A percentile compares a stretch with the other conserved stretches of the same genome.
Evolutionary conservation across 2,888 invertebrate species (phyloP).

Genomic region (Pyrochroa serraticornis): DNA sequence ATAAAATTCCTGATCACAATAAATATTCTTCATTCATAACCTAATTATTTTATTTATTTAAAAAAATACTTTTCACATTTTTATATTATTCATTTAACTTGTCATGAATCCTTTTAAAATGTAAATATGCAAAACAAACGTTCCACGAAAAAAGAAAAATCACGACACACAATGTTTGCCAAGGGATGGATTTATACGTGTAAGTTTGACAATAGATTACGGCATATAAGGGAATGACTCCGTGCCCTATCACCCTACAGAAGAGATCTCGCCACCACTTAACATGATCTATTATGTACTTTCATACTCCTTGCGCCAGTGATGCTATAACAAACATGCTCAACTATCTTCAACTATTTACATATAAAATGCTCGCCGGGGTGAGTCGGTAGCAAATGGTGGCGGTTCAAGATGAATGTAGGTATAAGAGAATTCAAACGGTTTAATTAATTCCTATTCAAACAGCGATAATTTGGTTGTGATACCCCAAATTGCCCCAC

Average conservation of each 20-base stretch:
- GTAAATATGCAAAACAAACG: slow-evolving; percentile 20
- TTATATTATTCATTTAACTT: not conserved
- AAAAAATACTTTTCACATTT: not conserved
- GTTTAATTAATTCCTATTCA: no score
- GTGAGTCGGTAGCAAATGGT: slow-evolving; percentile 1
- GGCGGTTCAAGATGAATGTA: not conserved
- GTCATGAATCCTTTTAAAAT: slow-evolving; percentile 25
- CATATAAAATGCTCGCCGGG: slow-evolving; percentile 5
- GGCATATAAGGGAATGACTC: slow-evolving; percentile 24
- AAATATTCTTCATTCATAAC: not conserved
- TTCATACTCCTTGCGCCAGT: not conserved
- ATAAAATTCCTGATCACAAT: not conserved
- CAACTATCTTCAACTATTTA: slow-evolving; percentile 9
- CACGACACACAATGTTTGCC: not conserved
- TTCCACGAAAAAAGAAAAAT: slow-evolving; percentile 9
- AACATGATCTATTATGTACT: slow-evolving; percentile 6
- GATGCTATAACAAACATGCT: not conserved
- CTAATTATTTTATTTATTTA: not conserved
- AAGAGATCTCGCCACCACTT: not conserved
- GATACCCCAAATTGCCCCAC: no score
- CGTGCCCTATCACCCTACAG: slow-evolving; percentile 30
- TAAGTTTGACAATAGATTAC: not conserved
- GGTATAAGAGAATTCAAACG: not conserved
- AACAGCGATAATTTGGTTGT: no score
- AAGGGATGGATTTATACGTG: no score